Conservation (phyloP, 2,888 invertebrate genomes). For the Cataglyphis cursor region DNA sequence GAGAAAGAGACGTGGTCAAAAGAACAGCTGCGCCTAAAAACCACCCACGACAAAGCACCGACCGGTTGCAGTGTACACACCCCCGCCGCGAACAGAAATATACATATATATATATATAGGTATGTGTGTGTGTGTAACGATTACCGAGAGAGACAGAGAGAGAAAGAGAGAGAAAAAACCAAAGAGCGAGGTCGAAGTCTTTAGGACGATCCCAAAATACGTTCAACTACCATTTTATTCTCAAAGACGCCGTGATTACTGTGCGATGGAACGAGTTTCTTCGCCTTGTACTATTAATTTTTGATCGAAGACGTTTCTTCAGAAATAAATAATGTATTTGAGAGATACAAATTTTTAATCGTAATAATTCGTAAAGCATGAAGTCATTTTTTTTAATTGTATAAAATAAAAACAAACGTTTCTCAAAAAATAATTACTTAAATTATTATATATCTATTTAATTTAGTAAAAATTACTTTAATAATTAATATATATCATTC, state of each 20-base stretch:
- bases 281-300: background rate
- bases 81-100: conserved; percentile 54
- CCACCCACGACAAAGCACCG: conserved; percentile 58
- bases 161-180: background rate
- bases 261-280: conserved; percentile 47
- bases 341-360: background rate
- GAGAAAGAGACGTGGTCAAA: background rate
- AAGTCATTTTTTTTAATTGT: background rate
- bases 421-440: background rate
- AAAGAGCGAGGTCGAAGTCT: conserved; percentile 32
- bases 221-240: conserved; percentile 61
- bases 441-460: background rate
- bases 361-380: background rate
- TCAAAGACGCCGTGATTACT: conserved; percentile 38
- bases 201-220: conserved; percentile 58
- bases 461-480: background rate
- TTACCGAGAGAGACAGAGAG: conserved; percentile 27
- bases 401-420: background rate
- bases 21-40: conserved; percentile 57
- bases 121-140: conserved; percentile 12
- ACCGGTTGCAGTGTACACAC: conserved; percentile 39
- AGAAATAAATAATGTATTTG: background rate
- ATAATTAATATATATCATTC: background rate
- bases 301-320: background rate
- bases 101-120: background rate